Evolutionary conservation across 2,888 invertebrate species (phyloP).

Genomic region (Thymelicus sylvestris): DNA sequence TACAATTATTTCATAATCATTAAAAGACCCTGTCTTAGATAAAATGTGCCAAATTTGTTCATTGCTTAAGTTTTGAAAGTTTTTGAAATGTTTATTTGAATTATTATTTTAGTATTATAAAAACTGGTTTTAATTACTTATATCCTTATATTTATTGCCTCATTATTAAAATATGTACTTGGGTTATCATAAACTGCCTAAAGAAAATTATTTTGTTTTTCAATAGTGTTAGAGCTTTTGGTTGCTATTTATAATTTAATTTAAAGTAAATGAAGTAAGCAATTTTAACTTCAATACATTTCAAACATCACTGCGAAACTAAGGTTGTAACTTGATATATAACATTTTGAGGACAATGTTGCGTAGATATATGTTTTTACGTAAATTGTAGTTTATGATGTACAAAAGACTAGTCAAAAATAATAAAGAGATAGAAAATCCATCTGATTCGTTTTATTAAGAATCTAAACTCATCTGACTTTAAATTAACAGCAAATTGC

Average conservation of each 20-base stretch:
- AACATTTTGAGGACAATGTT: slow-evolving; percentile 72
- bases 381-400: slow-evolving; percentile 78
- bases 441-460: slow-evolving; percentile 45
- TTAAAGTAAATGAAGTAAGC: slow-evolving; percentile 15
- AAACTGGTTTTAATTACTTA: no score
- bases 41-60: slow-evolving; percentile 46
- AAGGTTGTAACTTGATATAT: slow-evolving; percentile 82
- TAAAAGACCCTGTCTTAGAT: slow-evolving; percentile 11
- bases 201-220: not conserved
- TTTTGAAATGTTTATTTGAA: not conserved
- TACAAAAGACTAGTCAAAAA: slow-evolving; percentile 78
- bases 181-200: not conserved
- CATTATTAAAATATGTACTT: not conserved
- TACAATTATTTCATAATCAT: slow-evolving; percentile 23
- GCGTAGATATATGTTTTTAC: slow-evolving; percentile 80
- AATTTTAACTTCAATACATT: slow-evolving; percentile 48
- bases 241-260: slow-evolving; percentile 15
- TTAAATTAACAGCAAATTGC: not conserved
- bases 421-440: slow-evolving; percentile 72
- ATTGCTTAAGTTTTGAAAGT: not conserved
- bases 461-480: not conserved
- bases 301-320: slow-evolving; percentile 74
- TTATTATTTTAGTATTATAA: no score
- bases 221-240: not conserved
- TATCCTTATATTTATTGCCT: not conserved